Evolutionary conservation across 2,888 invertebrate genomes (phyloP).

Genomic region (Heliconius sara): DNA sequence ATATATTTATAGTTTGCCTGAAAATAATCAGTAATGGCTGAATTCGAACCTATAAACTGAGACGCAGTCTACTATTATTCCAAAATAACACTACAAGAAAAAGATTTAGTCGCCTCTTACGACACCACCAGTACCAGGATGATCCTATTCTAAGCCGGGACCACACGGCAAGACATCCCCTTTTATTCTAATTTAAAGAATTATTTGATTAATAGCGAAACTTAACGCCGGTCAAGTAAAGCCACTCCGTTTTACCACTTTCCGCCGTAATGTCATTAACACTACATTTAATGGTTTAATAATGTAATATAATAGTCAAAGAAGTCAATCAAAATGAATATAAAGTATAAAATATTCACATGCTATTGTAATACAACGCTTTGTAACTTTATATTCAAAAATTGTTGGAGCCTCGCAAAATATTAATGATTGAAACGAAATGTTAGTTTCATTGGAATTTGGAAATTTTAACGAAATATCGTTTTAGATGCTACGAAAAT

Average conservation of each 20-base stretch:
- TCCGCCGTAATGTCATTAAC: background rate
- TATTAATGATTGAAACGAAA: conserved; percentile 31
- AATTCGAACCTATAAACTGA: too few relatives aligned
- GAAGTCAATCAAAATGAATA: background rate
- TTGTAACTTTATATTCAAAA: background rate
- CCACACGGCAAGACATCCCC: too few relatives aligned
- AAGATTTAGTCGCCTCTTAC: too few relatives aligned
- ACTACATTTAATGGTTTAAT: background rate
- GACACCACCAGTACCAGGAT: too few relatives aligned
- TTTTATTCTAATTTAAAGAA: too few relatives aligned
- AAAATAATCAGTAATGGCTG: too few relatives aligned
- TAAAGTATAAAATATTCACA: conserved; percentile 5
- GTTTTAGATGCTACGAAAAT: conserved; percentile 37
- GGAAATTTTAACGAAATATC: conserved; percentile 42
- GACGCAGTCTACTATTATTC: too few relatives aligned
- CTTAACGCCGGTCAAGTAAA: background rate
- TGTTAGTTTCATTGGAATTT: conserved; percentile 29
- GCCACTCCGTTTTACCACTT: background rate
- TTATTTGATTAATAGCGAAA: background rate
- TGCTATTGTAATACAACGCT: background rate
- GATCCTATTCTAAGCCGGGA: too few relatives aligned
- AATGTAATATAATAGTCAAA: background rate
- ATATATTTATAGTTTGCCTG: too few relatives aligned
- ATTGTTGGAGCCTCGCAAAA: conserved; percentile 9
- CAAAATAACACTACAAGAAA: too few relatives aligned